Evolutionary conservation across 2,113 vertebrate genomes (phyloP).

Genomic region (Myodes glareolus): DNA sequence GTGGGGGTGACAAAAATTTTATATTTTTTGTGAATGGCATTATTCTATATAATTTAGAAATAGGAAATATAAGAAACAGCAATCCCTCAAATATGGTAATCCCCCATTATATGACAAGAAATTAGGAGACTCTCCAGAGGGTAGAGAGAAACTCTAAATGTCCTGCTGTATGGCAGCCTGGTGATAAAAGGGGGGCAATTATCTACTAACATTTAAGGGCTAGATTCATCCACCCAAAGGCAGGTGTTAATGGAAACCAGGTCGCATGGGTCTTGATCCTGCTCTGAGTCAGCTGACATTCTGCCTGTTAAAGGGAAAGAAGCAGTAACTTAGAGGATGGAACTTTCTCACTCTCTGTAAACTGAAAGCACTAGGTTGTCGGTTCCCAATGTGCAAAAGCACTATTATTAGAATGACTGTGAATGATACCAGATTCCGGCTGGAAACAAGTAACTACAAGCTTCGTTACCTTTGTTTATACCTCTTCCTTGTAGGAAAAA

Average conservation of each 20-base stretch:
- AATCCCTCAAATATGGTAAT: too few relatives aligned
- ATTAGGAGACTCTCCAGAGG: background rate
- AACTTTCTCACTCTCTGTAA: background rate
- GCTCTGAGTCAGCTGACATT: background rate
- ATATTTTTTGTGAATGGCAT: background rate
- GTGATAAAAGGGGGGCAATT: background rate
- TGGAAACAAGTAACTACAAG: constrained; percentile 2
- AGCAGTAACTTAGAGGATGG: background rate
- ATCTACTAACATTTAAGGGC: background rate
- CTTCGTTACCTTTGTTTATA: background rate
- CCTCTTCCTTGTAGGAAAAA: background rate
- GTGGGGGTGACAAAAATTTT: background rate
- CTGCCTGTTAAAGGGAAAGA: background rate
- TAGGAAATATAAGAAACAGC: background rate
- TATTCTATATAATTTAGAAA: background rate
- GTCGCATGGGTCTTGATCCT: background rate
- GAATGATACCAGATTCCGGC: background rate
- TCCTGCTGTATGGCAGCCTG: background rate
- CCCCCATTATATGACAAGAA: background rate
- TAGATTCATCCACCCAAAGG: background rate
- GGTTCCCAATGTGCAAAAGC: background rate
- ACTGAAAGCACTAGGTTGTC: background rate
- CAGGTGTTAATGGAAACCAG: background rate
- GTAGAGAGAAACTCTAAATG: background rate
- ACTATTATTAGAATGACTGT: background rate